These are phyloP conservation scores for Noturus placidus DNA, from an alignment of 2,113 vertebrate genomes.

Conservation along the genomic window DNA sequence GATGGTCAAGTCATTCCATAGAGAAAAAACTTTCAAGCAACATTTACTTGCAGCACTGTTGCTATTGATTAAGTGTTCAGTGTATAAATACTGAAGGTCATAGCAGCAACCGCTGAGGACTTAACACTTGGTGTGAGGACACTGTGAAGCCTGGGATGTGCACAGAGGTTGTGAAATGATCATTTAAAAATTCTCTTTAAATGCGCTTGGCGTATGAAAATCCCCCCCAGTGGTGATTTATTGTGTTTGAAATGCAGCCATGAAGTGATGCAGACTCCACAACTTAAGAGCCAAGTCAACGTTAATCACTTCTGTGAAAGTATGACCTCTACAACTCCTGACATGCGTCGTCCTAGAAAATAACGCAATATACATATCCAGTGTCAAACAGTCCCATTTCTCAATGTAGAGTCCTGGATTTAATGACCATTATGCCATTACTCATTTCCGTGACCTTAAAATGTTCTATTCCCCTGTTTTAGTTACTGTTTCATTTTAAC, in stretches of 20 bases:
- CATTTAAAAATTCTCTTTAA: not conserved
- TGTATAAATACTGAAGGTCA: not conserved
- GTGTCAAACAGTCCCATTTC: not conserved
- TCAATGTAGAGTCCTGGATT: not conserved
- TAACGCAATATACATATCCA: not conserved
- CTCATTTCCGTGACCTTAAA: not conserved
- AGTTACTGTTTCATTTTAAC: not conserved
- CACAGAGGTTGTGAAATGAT: conserved; percentile 9
- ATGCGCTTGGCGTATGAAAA: not conserved
- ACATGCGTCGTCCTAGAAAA: not conserved
- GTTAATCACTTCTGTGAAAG: conserved; percentile 9
- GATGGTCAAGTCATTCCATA: not conserved
- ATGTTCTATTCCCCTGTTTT: not conserved
- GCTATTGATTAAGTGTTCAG: not conserved
- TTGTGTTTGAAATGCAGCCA: conserved; percentile 34
- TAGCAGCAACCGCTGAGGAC: not conserved
- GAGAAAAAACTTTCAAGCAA: not conserved
- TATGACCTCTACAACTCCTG: conserved; percentile 12
- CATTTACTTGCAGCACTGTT: not conserved
- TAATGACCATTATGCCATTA: not conserved
- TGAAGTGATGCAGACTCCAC: conserved; percentile 14
- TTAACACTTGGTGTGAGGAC: conserved; percentile 10
- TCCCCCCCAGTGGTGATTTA: not conserved
- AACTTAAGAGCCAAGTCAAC: conserved; percentile 27
- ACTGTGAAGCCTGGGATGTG: not conserved